Conservation (phyloP, 2,797 vertebrate species). For the Fratercula arctica region DNA sequence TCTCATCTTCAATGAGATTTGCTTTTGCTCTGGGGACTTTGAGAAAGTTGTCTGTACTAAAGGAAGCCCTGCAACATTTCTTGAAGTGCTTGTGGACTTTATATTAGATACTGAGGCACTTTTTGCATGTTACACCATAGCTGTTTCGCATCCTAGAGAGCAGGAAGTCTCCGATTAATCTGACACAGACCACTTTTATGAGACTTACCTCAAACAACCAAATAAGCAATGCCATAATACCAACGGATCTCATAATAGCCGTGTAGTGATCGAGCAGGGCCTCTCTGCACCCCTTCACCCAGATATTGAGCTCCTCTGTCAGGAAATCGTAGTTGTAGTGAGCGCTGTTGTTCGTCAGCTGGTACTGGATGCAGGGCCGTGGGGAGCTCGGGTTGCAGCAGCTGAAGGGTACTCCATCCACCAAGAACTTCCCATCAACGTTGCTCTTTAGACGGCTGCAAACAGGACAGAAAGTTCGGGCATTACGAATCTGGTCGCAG, state of each 20-base stretch:
- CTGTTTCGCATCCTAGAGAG: neutral
- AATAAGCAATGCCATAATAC: conserved; percentile 83
- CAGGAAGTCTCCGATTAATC: neutral
- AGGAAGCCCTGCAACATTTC: neutral
- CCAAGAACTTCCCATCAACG: conserved; percentile 86
- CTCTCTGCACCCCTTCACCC: conserved; percentile 86
- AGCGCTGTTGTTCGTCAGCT: conserved; percentile 88
- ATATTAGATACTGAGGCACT: neutral
- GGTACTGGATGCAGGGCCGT: conserved; percentile 89
- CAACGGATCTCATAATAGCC: conserved; percentile 86
- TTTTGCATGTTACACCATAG: fast-evolving
- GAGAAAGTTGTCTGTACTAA: neutral
- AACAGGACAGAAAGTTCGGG: neutral
- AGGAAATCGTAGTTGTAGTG: conserved; percentile 90
- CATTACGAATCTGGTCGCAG: neutral
- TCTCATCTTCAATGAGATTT: neutral
- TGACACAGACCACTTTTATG: neutral
- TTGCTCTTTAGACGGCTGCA: conserved; percentile 87
- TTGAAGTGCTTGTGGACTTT: neutral
- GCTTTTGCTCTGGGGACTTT: neutral
- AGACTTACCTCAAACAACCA: conserved; percentile 91
- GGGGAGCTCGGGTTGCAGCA: conserved; percentile 91
- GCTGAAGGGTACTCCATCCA: conserved; percentile 91
- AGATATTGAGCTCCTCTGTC: conserved; percentile 88
- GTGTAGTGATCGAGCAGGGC: conserved; percentile 88